phyloP scores from a whole-genome alignment of 2,888 invertebrate genomes.

The Drosophila pegasa region DNA sequence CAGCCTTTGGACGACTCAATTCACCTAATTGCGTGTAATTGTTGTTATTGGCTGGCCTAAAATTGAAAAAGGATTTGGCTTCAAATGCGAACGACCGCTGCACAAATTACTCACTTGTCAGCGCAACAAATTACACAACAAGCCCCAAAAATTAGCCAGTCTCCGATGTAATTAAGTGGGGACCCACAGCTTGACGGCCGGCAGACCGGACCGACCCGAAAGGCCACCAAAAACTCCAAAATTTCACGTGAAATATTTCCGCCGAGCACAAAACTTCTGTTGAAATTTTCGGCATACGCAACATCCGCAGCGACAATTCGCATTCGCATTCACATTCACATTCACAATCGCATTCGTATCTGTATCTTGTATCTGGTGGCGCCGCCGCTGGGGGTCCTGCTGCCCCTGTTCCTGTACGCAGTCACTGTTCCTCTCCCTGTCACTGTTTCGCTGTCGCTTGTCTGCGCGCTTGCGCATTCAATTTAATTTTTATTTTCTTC shows the following conservation, averaged over 20 bases:
- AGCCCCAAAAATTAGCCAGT: slow-evolving; percentile 55
- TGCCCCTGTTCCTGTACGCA: slow-evolving; percentile 11
- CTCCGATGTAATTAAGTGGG: slow-evolving; percentile 53
- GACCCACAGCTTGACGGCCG: slow-evolving; percentile 25
- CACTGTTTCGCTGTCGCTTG: slow-evolving; percentile 47
- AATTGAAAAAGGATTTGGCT: slow-evolving; percentile 59
- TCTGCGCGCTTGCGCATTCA: slow-evolving; percentile 69
- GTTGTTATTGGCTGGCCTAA: slow-evolving; percentile 52
- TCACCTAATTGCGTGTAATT: slow-evolving; percentile 75
- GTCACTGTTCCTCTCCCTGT: slow-evolving; percentile 9
- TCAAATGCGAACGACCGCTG: slow-evolving; percentile 25
- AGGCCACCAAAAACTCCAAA: slow-evolving; percentile 23
- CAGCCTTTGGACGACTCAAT: slow-evolving; percentile 70
- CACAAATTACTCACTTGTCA: slow-evolving; percentile 64
- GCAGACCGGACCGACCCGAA: slow-evolving; percentile 34
- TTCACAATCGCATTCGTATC: slow-evolving; percentile 65
- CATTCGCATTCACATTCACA: slow-evolving; percentile 45
- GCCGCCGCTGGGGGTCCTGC: slow-evolving; percentile 80
- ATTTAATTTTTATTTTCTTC: slow-evolving; percentile 73
- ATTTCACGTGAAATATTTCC: slow-evolving; percentile 71
- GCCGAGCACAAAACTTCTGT: slow-evolving; percentile 62
- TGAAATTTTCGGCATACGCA: slow-evolving; percentile 77
- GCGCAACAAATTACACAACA: slow-evolving; percentile 55
- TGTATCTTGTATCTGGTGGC: slow-evolving; percentile 76
- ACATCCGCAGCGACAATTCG: slow-evolving; percentile 35